Base-by-base conservation (phyloP, 2,113 vertebrate species). In the Mormoops blainvillei region DNA sequence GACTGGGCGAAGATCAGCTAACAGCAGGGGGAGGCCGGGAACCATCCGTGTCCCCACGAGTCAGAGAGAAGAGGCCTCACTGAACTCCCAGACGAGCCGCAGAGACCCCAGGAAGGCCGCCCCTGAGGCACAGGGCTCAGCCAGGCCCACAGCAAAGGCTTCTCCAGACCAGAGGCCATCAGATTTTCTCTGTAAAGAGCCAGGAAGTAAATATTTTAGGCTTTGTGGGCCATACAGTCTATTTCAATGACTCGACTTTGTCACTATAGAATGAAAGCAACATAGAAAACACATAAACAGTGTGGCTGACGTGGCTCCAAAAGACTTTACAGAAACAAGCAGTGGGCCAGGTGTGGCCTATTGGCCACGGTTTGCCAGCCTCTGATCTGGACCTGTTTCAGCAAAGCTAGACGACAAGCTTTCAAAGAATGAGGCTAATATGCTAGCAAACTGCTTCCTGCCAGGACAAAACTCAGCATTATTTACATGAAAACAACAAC, bases 301-400 rank as follows among this genome's bases (percentile, higher is more conserved):
- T 4, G 4, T 0, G 9, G 22, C 16, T 26, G 26, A 31, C 4
- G 16, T 11, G 67, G n/a, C 33, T n/a, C 6, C 50, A 33, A 41
- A 28, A 50, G 36, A 48, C 33, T n/a, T 22, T 7, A 48, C n/a
- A 41, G 48, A 67, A 45, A 8, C 54, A 67, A 48, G 31, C 18
- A 22, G n/a, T 41, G 13, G 41, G 26, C 14, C 10, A 61, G 8
- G 4, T 48, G 33, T 1, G 61, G 26, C 26, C 58, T 63, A 20
- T 22, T 6, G 4, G 24, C 33, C 58, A 56, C 0, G 38, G n/a
- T 71, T 1, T n/a, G 52, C 36, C 82, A 28, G 31, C 28, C 22
- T 33, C 22, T 18, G n/a, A 71, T 1, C 10, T 20, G 48, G n/a
- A 33, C n/a, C 41, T n/a, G 36, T 43, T 70, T 54, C 54, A 5